Evolutionary conservation across 2,888 invertebrate genomes (phyloP), one percentile per base, ranked within the genome.

Genomic region (Ommatoiulus sabulosus): DNA sequence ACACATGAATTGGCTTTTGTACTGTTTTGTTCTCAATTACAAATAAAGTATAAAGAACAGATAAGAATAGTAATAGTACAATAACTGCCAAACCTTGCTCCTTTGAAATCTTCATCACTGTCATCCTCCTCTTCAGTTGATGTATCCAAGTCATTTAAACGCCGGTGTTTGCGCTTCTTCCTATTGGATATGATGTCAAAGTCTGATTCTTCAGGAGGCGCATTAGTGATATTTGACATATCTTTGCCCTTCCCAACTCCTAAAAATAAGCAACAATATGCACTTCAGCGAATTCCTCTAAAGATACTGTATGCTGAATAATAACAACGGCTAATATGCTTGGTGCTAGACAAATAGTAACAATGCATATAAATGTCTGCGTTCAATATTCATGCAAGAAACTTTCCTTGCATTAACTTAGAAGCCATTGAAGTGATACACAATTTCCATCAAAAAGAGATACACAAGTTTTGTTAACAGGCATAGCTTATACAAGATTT

Each of bases 221-320:
- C 88, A 15, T 88, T 90, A 35, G 89, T 96, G 90, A 97, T 97
- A 88, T 97, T 97, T n/a, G 96, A 95, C 91, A 97, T 97, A 92
- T 98, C 97, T 92, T 98, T 98, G 0, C 98, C 98, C 43, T 97
- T 94, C 0, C 97, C 97, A 0, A 96, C 96, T 44, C 96, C 96
- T 89, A 95, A 90, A 89, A 89, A 48, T 63, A n/a, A 84, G 87
- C 57, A 86, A 35, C 57, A 80, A 84, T 84, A 84, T 17, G 57
- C 6, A 17, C 24, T 72, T 72, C 72, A 72, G 24, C 20, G 7
- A 72, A n/a, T 72, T 8, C 24, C 20, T 72, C 20, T 24, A 7
- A 6, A 89, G 44, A 20, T 84, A n/a, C n/a, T n/a, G n/a, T n/a
- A 89, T 15, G 35, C 17, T 44, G 44, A 43, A 86, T 46, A 46